Percentiles rank a stretch among this genome's conserved stretches.
These are phyloP conservation scores for Stenchaetothrips biformis DNA, from an alignment of 2,888 invertebrate species.

Conservation along the genomic window DNA sequence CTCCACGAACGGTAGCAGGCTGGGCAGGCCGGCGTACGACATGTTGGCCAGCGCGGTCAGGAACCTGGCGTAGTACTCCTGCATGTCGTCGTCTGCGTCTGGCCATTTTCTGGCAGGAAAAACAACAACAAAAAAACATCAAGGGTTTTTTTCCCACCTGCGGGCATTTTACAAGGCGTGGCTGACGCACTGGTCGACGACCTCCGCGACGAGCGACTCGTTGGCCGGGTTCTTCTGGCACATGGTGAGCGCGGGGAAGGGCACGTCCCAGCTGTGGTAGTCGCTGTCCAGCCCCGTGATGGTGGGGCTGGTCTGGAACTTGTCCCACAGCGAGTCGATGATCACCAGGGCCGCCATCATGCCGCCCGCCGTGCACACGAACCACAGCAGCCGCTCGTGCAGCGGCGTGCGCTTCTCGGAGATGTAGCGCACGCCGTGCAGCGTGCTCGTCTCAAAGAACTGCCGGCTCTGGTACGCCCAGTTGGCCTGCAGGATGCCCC, in stretches of 20 bases:
- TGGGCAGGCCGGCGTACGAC: slow-evolving; percentile 45
- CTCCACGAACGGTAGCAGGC: background rate
- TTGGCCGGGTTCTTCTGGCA: slow-evolving; percentile 57
- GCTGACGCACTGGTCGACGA: slow-evolving; percentile 47
- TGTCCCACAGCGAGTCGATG: slow-evolving; percentile 73
- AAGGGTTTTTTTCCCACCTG: background rate
- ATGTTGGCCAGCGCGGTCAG: slow-evolving; percentile 46
- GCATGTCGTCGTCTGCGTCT: slow-evolving; percentile 34
- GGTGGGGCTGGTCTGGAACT: slow-evolving; percentile 78
- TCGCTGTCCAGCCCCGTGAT: slow-evolving; percentile 71
- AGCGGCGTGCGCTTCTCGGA: slow-evolving; percentile 68
- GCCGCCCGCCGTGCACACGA: slow-evolving; percentile 63
- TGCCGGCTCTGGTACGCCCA: slow-evolving; percentile 65
- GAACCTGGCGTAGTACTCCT: slow-evolving; percentile 41
- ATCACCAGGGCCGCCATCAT: slow-evolving; percentile 67
- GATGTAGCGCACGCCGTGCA: slow-evolving; percentile 75
- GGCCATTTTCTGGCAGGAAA: slow-evolving; percentile 37
- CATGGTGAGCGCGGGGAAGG: slow-evolving; percentile 67
- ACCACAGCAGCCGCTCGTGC: slow-evolving; percentile 78
- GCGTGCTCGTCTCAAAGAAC: slow-evolving; percentile 69
- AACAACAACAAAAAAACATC: background rate
- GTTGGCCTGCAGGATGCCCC: slow-evolving; percentile 53
- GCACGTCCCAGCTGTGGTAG: slow-evolving; percentile 73
- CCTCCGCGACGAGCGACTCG: slow-evolving; percentile 49
- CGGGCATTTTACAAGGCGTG: no score